Base-by-base conservation (phyloP, 2,113 vertebrate genomes). In the Mirza zaza region DNA sequence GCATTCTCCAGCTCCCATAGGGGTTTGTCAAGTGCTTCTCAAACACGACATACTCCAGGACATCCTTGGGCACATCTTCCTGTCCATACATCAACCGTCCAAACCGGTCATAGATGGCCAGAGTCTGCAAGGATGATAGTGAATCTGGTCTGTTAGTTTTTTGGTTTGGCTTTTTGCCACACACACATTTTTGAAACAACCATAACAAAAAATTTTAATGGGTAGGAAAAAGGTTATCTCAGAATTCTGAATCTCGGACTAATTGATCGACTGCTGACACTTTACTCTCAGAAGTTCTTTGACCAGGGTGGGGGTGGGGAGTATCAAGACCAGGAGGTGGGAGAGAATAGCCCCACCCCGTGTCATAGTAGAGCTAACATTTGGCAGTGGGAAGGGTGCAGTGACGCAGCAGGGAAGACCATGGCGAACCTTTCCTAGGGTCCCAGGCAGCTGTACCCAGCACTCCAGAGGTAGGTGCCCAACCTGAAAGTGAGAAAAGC, bases 91-190 rank as follows among this genome's bases (percentile, higher is more conserved):
- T 99, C 84, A 99, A 97, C 20, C 99, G 98, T 63, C 99, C 99
- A 85, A 99, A 99, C 39, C 99, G 99, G 97, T 99, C 99, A 3
- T 99, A 99, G 91, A 99, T 98, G 2, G 99, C 99, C 96, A 99
- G 96, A 20, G 94, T 99, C 99, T 99, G 91, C 0, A 32, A 12
- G 48, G 42, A 89, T 1, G 59, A 13, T 2, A 71, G 1, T 29
- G 85, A 88, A 68, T 23, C 0, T 0, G 17, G 21, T 10, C 48
- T 55, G 11, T 85, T 67, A 92, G 55, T 32, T 52, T 94, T 91
- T 55, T 76, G 67, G 29, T n/a, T 75, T 77, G 32, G 23, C 80
- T 87, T 48, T 76, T 29, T 63, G 17, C 25, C 45, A 88, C 1
- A 55, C n/a, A 70, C 23, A 9, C 61, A 59, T 76, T 71, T 68